phyloP scores from a whole-genome alignment of 2,797 vertebrate species.

The Acanthornis magna region DNA sequence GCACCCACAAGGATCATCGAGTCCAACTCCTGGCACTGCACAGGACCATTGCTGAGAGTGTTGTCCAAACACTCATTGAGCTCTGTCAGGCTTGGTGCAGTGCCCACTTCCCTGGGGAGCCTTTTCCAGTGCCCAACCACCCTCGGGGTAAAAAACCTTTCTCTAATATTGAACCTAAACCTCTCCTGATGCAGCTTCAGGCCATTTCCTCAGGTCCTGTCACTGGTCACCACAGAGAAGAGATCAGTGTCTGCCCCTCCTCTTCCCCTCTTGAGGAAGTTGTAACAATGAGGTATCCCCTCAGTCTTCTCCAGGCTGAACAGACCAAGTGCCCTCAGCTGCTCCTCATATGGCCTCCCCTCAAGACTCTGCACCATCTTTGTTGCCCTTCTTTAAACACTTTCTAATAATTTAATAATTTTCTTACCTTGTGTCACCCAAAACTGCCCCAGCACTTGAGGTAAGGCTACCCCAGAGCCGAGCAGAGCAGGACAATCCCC shows the following conservation, averaged over 20 bases:
- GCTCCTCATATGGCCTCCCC: rapidly evolving
- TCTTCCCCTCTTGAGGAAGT: not conserved
- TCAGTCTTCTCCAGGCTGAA: not conserved
- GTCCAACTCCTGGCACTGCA: not conserved
- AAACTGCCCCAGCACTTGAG: too few species aligned
- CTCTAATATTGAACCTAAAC: not conserved
- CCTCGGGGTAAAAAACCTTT: not conserved
- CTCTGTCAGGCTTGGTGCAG: not conserved
- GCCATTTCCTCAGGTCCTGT: not conserved
- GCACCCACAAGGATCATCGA: not conserved
- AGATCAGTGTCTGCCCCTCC: not conserved
- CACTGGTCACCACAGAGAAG: not conserved
- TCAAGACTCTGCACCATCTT: not conserved
- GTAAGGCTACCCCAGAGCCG: rapidly evolving
- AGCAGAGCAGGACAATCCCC: not conserved
- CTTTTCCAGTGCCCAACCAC: too few species aligned
- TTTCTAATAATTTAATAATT: not conserved
- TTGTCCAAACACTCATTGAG: not conserved
- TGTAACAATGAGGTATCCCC: not conserved
- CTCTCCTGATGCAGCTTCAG: not conserved
- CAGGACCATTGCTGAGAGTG: not conserved
- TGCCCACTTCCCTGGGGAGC: not conserved
- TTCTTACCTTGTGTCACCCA: not conserved
- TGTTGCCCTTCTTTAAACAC: not conserved
- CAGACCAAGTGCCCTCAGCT: not conserved